Conservation (phyloP, 1,140 invertebrate genomes). For the Rhagoletis pomonella region DNA sequence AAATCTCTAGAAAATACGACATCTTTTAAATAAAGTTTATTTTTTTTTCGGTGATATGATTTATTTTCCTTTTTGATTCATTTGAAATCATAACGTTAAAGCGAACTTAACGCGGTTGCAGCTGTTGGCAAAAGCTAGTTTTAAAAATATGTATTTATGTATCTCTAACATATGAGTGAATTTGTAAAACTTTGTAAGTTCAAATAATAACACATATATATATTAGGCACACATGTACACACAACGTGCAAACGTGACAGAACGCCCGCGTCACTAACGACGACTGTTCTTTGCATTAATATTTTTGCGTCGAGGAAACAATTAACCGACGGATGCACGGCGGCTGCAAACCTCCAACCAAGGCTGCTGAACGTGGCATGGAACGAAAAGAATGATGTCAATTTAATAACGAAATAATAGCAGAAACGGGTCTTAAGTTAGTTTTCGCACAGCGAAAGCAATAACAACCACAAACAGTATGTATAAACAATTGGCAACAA, state of each 20-base stretch:
- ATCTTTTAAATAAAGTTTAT: no score
- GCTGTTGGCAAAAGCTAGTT: background rate
- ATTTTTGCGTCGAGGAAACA: constrained; percentile 51
- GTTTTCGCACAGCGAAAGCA: background rate
- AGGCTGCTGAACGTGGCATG: background rate
- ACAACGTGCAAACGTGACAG: background rate
- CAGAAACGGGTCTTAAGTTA: constrained; percentile 47
- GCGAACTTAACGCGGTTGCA: background rate
- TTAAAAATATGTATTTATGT: no score
- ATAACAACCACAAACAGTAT: constrained; percentile 24
- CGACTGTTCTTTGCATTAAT: constrained; percentile 37
- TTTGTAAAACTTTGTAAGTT: no score
- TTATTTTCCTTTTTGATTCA: no score
- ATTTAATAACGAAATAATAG: constrained; percentile 55
- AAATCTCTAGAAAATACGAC: no score
- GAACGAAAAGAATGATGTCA: constrained; percentile 52
- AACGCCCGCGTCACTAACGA: constrained; percentile 3
- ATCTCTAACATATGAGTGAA: no score
- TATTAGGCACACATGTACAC: background rate
- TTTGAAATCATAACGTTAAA: no score
- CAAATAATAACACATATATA: no score
- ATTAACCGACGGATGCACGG: constrained; percentile 48
- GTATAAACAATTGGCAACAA: constrained; percentile 47
- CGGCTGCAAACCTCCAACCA: constrained; percentile 4
- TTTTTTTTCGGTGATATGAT: no score